A percentile compares a stretch with the other conserved stretches of the same genome.
Evolutionary conservation across 2,797 vertebrate genomes (phyloP).

Genomic region (Pipistrellus kuhlii): DNA sequence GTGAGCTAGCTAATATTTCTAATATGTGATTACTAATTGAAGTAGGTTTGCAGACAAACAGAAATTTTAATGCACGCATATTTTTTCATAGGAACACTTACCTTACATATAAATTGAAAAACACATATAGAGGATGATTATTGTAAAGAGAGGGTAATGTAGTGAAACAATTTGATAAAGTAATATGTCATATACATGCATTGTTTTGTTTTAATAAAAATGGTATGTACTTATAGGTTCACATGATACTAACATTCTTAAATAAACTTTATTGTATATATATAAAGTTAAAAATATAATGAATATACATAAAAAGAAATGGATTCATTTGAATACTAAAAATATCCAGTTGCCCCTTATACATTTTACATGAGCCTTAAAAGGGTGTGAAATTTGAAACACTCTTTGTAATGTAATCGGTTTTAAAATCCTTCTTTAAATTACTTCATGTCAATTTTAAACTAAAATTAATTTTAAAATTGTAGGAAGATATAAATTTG

Average conservation of each 20-base stretch:
- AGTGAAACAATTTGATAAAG: neutral
- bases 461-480: constrained; percentile 74
- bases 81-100: neutral
- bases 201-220: neutral
- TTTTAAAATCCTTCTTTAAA: constrained; percentile 73
- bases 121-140: neutral
- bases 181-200: neutral
- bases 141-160: neutral
- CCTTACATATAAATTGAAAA: neutral
- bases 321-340: constrained; percentile 24
- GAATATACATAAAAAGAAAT: neutral
- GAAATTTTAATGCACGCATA: neutral
- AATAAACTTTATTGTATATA: constrained; percentile 11
- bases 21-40: neutral
- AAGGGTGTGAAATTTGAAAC: constrained; percentile 45
- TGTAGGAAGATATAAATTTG: constrained; percentile 74
- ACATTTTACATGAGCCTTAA: constrained; percentile 61
- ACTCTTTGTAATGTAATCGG: constrained; percentile 54
- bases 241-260: neutral
- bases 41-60: neutral
- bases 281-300: neutral
- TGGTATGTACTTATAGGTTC: neutral
- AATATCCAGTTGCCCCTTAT: constrained; percentile 37
- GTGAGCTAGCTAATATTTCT: neutral
- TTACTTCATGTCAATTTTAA: constrained; percentile 74